Conservation (phyloP, 2,888 invertebrate species). For the Scotopteryx bipunctaria region DNA sequence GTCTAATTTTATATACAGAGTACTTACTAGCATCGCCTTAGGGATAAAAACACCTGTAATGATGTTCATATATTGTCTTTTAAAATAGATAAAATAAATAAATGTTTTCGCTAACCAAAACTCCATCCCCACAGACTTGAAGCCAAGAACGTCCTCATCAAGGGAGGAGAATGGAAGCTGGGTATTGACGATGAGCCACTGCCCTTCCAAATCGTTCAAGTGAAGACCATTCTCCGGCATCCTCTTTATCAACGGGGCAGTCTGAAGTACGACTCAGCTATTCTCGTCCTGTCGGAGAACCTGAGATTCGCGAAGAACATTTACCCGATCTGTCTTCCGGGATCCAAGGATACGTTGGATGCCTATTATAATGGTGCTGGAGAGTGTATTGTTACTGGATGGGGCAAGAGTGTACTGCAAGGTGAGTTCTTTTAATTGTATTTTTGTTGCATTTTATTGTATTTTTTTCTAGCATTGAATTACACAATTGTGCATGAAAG, state of each 20-base stretch:
- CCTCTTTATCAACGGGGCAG: slow-evolving; percentile 86
- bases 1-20: too few relatives aligned
- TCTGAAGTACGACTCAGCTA: slow-evolving; percentile 87
- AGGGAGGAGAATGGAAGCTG: slow-evolving; percentile 93
- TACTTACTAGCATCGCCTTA: too few relatives aligned
- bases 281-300: slow-evolving; percentile 86
- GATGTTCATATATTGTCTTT: too few relatives aligned
- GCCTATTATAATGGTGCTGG: slow-evolving; percentile 83
- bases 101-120: not conserved
- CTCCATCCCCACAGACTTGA: slow-evolving; percentile 70
- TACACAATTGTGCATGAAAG: too few relatives aligned
- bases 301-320: slow-evolving; percentile 87
- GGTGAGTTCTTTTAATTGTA: slow-evolving; percentile 76
- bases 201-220: slow-evolving; percentile 90
- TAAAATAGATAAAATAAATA: too few relatives aligned
- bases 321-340: slow-evolving; percentile 88
- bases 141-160: slow-evolving; percentile 87
- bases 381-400: slow-evolving; percentile 91
- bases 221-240: slow-evolving; percentile 87
- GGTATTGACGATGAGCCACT: slow-evolving; percentile 91
- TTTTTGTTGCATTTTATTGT: too few relatives aligned
- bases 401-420: slow-evolving; percentile 91
- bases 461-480: too few relatives aligned
- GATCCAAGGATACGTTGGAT: slow-evolving; percentile 72
- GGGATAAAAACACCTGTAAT: too few relatives aligned